A percentile compares a stretch with the other conserved stretches of the same genome.
Conservation (phyloP, 2,888 invertebrate species). For the Agonopterix heracliana region DNA sequence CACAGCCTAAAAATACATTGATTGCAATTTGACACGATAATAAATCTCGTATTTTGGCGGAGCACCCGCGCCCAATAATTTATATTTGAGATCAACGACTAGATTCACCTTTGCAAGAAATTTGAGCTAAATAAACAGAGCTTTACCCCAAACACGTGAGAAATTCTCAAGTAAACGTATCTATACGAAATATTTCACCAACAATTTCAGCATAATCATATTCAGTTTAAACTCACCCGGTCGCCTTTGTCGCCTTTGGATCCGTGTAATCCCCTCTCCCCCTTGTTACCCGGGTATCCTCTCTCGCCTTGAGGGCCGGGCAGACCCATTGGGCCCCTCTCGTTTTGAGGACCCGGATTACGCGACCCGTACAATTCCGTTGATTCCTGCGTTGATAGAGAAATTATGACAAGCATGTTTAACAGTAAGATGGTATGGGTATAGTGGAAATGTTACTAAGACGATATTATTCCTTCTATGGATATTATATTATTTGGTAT, state of each 20-base stretch:
- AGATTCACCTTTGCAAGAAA: no score
- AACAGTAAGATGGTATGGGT: no score
- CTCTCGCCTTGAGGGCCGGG: conserved; percentile 80
- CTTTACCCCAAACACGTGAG: no score
- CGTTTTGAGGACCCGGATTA: conserved; percentile 79
- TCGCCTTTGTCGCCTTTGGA: conserved; percentile 84
- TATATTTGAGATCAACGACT: no score
- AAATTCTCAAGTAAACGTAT: background rate
- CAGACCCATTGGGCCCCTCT: conserved; percentile 80
- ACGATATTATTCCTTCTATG: no score
- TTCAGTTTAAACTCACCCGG: conserved; percentile 74
- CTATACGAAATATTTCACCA: background rate
- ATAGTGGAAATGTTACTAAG: no score
- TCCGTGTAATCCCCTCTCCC: conserved; percentile 77
- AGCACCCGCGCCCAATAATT: no score
- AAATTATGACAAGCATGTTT: conserved; percentile 18
- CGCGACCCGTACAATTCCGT: conserved; percentile 68
- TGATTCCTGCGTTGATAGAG: conserved; percentile 57
- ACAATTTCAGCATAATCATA: conserved; percentile 20
- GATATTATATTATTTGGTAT: no score
- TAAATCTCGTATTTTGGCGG: no score
- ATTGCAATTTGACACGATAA: no score
- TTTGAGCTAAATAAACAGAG: no score
- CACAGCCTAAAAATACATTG: no score
- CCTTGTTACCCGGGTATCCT: conserved; percentile 77